Evolutionary conservation across 2,888 invertebrate species (phyloP), one percentile per base, ranked within the genome.

Genomic region (Andrena praecox): DNA sequence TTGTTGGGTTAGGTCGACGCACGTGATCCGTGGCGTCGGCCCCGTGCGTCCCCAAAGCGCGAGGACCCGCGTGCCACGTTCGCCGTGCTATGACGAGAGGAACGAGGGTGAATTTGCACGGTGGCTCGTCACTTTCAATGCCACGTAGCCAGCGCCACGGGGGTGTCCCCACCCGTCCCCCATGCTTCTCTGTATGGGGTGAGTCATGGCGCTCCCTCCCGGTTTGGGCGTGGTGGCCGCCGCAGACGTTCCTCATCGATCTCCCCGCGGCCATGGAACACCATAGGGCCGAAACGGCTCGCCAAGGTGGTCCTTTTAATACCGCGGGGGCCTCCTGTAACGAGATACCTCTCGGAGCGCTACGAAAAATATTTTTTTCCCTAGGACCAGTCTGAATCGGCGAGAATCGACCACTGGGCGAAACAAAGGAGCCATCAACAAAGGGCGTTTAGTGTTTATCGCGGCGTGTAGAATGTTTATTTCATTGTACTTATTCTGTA

Each of bases 181-280:
- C 52, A 72, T 84, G 75, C 64, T 71, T 84, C 89, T 85, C 85
- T 83, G 84, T 84, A 91, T 89, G 90, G 91, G 90, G 90, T 92
- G 92, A 90, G 88, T 92, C 91, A 91, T 89, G 89, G 89, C 88
- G 85, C 84, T 82, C 85, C 80, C 87, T 87, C 91, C 91, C 87
- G 77, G 86, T 85, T 88, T 91, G 92, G 92, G 92, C 91, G 92
- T 92, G 92, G 92, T 92, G 85, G 87, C 84, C 87, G 85, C 81
- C 87, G 90, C 90, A 86, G 90, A 90, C 90, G 89, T 91, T 91
- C 89, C 90, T 89, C 91, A 92, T 92, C 92, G 92, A 92, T 92
- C 90, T 91, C 87, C 79, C 81, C 80, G 75, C 78, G 80, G 70
- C 67, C 77, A 81, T 80, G 87, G 80, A 87, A 88, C 88, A 84